Conservation (phyloP, 2,888 invertebrate species). For the Microdon myrmicae region DNA sequence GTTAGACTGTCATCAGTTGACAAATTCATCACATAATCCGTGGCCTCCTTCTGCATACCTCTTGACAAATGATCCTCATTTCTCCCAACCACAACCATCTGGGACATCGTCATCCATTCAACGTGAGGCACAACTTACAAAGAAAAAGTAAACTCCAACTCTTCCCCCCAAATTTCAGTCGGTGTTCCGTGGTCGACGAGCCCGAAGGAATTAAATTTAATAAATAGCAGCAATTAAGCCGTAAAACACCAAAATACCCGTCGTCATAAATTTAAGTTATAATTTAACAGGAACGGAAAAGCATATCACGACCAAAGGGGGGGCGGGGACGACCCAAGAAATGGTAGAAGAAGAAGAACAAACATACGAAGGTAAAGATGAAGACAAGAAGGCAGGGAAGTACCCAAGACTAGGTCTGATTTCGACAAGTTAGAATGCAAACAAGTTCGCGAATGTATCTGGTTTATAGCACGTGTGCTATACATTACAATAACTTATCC, state of each 20-base stretch:
- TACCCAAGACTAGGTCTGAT: too few relatives aligned
- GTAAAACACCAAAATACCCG: slow-evolving; percentile 33
- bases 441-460: too few relatives aligned
- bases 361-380: too few relatives aligned
- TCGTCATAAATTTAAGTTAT: slow-evolving; percentile 26
- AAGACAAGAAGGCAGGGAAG: too few relatives aligned
- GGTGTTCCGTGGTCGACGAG: slow-evolving; percentile 4
- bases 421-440: too few relatives aligned
- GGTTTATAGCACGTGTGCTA: slow-evolving; percentile 14
- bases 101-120: slow-evolving; percentile 9
- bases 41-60: background rate
- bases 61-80: slow-evolving; percentile 21
- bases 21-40: slow-evolving; percentile 9
- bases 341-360: too few relatives aligned
- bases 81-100: slow-evolving; percentile 5
- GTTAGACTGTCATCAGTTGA: too few relatives aligned
- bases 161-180: slow-evolving; percentile 33
- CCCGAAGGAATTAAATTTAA: slow-evolving; percentile 18
- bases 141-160: background rate
- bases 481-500: slow-evolving; percentile 22
- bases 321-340: too few relatives aligned
- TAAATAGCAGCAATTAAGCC: slow-evolving; percentile 42
- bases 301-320: too few relatives aligned
- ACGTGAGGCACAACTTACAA: background rate
- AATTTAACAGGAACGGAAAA: too few relatives aligned